Percentiles rank a stretch among this genome's conserved stretches.
Evolutionary conservation across 2,797 vertebrate species (phyloP).

Genomic region (Sebastes kiyomatsui): DNA sequence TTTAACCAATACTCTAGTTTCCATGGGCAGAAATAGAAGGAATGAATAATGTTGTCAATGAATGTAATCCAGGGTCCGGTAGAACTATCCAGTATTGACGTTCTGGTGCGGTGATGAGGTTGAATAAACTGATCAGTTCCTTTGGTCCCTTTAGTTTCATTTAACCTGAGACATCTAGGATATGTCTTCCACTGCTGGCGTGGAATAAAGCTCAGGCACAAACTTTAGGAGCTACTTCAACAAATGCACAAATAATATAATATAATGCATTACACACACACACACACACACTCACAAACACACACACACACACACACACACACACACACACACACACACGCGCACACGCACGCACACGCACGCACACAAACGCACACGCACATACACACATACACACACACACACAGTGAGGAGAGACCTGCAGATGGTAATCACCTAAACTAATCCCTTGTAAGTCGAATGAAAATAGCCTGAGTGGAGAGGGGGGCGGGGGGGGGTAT

Average conservation of each 20-base stretch:
- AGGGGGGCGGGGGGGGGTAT: conserved; percentile 18
- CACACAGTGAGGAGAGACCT: background rate
- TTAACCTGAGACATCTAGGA: background rate
- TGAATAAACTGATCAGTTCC: background rate
- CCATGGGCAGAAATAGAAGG: background rate
- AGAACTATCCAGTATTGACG: too few relatives aligned
- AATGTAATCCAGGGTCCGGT: background rate
- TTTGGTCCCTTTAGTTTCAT: background rate
- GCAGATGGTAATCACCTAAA: conserved; percentile 64
- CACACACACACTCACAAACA: too few relatives aligned
- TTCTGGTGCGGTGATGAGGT: background rate
- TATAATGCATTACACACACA: background rate
- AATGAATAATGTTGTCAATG: background rate
- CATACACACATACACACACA: background rate
- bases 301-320: background rate
- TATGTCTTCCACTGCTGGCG: background rate
- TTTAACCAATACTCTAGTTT: background rate
- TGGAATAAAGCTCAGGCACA: background rate
- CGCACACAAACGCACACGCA: background rate
- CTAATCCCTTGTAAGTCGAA: conserved; percentile 79
- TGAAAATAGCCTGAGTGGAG: conserved; percentile 72
- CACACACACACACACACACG: background rate
- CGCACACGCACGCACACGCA: accelerated
- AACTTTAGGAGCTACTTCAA: background rate
- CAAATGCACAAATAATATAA: background rate